Evolutionary conservation across 2,888 invertebrate species (phyloP).

Genomic region (Acronicta leporina): DNA sequence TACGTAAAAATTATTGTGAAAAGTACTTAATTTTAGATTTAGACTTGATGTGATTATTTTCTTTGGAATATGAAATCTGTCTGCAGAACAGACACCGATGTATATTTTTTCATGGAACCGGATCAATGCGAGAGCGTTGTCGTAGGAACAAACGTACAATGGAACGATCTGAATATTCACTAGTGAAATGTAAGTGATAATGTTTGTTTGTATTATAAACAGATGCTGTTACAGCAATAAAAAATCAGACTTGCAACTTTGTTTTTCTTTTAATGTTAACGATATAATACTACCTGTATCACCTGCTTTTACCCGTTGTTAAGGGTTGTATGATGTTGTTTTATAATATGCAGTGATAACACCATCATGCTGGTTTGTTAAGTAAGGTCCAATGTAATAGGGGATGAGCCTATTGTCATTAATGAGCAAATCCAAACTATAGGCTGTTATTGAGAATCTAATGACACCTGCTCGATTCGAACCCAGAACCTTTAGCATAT

Average conservation of each 20-base stretch:
- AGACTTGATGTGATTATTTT: conserved; percentile 68
- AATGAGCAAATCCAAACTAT: no score
- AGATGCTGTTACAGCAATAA: conserved; percentile 88
- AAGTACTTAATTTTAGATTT: conserved; percentile 83
- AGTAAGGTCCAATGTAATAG: no score
- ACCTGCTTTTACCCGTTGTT: no score
- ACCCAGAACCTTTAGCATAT: no score
- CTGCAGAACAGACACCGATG: conserved; percentile 49
- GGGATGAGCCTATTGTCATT: no score
- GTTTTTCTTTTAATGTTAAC: conserved; percentile 58
- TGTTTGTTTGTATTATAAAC: conserved; percentile 86
- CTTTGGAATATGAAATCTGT: conserved; percentile 50
- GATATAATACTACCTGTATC: no score
- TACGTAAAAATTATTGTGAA: conserved; percentile 57
- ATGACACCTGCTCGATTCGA: no score
- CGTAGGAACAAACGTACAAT: conserved; percentile 70
- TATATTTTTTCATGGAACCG: conserved; percentile 66
- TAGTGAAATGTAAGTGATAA: conserved; percentile 83
- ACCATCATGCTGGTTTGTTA: no score
- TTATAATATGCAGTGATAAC: no score
- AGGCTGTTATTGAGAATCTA: no score
- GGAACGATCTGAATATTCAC: conserved; percentile 80
- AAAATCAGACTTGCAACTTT: conserved; percentile 81
- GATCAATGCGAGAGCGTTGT: conserved; percentile 53
- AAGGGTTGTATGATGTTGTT: no score